Percentiles rank a stretch among this genome's conserved stretches.
Conservation (phyloP, 2,888 invertebrate species). For the Lysandra bellargus region DNA sequence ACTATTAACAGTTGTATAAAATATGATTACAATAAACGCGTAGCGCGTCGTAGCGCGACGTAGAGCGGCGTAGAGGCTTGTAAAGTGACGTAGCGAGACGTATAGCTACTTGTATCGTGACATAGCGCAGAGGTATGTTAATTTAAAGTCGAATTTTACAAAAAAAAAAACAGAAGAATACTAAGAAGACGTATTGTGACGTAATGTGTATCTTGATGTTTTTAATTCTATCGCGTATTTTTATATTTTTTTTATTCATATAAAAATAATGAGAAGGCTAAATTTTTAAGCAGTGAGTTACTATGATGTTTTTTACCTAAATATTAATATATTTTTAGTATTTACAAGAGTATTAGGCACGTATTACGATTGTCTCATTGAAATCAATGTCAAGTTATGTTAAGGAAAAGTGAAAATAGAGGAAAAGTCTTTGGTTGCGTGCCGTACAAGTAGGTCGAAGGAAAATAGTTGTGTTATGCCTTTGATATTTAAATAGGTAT, state of each 20-base stretch:
- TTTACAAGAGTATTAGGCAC: not conserved
- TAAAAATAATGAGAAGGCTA: not conserved
- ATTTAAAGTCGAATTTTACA: too few relatives aligned
- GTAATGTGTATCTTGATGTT: too few relatives aligned
- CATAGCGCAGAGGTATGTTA: not conserved
- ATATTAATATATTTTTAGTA: too few relatives aligned
- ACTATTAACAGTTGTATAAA: not conserved
- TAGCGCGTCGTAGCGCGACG: not conserved
- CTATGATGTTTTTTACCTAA: too few relatives aligned
- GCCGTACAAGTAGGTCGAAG: conserved; percentile 14
- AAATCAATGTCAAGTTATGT: conserved; percentile 17
- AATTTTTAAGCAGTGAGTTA: too few relatives aligned
- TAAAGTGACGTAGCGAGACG: not conserved
- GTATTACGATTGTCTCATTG: not conserved
- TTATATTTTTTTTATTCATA: not conserved
- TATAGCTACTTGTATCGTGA: not conserved
- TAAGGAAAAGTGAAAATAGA: conserved; percentile 17
- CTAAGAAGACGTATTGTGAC: too few relatives aligned
- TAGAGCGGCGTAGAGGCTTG: not conserved
- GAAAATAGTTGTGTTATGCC: not conserved
- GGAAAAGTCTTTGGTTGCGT: conserved; percentile 21
- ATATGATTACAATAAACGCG: not conserved
- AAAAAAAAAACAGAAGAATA: too few relatives aligned
- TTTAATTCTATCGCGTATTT: too few relatives aligned
- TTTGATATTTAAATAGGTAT: not conserved